phyloP scores from a whole-genome alignment of 2,113 vertebrate species.

The Oreochromis aureus region DNA sequence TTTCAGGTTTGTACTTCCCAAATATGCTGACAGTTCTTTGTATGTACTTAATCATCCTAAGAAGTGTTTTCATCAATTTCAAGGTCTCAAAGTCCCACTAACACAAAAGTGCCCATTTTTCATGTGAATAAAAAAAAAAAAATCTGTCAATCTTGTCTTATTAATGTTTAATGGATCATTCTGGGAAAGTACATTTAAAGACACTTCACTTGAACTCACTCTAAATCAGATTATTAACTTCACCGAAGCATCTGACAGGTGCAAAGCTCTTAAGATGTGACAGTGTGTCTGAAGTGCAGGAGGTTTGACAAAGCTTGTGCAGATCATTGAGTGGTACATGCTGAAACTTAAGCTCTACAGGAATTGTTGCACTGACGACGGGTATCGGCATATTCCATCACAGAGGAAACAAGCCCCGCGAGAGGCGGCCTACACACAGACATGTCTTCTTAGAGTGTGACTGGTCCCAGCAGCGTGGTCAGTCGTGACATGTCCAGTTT shows the following conservation, averaged over 20 bases:
- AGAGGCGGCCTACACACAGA: background rate
- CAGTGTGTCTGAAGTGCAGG: background rate
- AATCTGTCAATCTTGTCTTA: background rate
- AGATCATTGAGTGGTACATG: background rate
- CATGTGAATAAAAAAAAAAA: background rate
- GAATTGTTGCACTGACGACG: background rate
- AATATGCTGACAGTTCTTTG: background rate
- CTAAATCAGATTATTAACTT: background rate
- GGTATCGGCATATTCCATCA: background rate
- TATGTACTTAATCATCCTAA: background rate
- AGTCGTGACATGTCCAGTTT: background rate
- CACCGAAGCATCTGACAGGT: background rate
- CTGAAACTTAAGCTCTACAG: background rate
- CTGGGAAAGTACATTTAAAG: background rate
- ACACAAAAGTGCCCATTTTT: background rate
- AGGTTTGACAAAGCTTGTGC: background rate
- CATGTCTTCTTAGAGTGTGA: background rate
- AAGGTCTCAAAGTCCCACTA: conserved; percentile 6
- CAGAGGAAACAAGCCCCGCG: background rate
- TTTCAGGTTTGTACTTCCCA: background rate
- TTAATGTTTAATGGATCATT: background rate
- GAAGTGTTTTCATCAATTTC: background rate
- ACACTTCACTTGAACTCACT: background rate
- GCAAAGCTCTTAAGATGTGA: background rate
- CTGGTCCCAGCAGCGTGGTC: background rate